These are phyloP conservation scores for Rhagonycha lutea DNA, from an alignment of 2,888 invertebrate genomes.

Conservation along the genomic window DNA sequence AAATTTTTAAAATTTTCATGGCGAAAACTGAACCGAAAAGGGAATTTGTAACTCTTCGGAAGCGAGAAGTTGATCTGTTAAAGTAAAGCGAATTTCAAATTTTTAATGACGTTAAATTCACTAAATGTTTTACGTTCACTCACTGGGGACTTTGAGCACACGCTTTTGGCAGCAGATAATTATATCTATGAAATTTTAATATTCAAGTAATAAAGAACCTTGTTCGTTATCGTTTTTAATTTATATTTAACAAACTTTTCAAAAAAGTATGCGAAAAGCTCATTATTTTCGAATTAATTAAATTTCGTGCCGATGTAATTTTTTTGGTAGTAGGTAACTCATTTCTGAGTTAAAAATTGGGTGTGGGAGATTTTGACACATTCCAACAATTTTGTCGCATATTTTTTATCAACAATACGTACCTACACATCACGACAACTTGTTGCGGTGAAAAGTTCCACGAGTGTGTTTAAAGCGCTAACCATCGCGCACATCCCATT, in stretches of 20 bases:
- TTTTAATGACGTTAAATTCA: not conserved
- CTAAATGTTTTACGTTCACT: not conserved
- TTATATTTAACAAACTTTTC: not conserved
- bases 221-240: not conserved
- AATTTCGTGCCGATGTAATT: not conserved
- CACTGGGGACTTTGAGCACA: not conserved
- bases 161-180: not conserved
- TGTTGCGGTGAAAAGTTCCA: not conserved
- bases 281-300: not conserved
- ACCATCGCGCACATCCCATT: not conserved
- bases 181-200: not conserved
- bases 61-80: not conserved
- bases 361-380: too few relatives aligned
- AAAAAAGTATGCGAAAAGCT: not conserved
- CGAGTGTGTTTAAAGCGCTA: not conserved
- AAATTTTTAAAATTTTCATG: not conserved
- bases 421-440: not conserved
- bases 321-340: too few relatives aligned
- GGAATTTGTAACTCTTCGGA: not conserved
- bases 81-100: not conserved
- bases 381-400: not conserved
- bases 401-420: not conserved
- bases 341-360: too few relatives aligned
- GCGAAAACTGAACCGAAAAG: not conserved
- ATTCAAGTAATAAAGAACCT: not conserved